Conservation (phyloP, 2,113 vertebrate genomes). For the Grammatotria lemairii region DNA sequence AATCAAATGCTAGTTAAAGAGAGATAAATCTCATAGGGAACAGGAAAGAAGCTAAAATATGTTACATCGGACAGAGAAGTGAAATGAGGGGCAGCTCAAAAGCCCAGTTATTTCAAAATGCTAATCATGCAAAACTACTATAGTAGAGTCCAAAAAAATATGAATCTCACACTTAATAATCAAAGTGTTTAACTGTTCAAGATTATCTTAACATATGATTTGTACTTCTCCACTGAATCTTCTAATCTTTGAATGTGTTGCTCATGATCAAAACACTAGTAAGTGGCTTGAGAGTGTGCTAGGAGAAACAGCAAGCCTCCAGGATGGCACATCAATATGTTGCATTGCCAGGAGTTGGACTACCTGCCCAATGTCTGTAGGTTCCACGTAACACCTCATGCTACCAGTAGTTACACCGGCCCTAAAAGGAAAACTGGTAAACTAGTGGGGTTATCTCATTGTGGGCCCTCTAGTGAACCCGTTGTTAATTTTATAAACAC, state of each 20-base stretch:
- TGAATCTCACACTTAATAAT: neutral
- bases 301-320: neutral
- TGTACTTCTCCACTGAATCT: neutral
- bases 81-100: neutral
- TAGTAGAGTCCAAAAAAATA: neutral
- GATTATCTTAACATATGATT: neutral
- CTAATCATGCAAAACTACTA: neutral
- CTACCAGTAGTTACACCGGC: neutral
- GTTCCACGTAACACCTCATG: neutral
- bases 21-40: neutral
- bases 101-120: neutral
- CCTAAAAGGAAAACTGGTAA: neutral
- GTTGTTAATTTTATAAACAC: neutral
- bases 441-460: neutral
- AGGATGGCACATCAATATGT: neutral
- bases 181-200: neutral
- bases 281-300: neutral
- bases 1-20: neutral
- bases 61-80: neutral
- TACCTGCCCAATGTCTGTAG: neutral
- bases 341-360: accelerated
- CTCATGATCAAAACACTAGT: neutral
- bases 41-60: neutral
- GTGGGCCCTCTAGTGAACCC: neutral
- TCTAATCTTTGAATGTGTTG: neutral